phyloP scores from a whole-genome alignment of 1,140 invertebrate genomes.

The Campoletis sonorensis region DNA sequence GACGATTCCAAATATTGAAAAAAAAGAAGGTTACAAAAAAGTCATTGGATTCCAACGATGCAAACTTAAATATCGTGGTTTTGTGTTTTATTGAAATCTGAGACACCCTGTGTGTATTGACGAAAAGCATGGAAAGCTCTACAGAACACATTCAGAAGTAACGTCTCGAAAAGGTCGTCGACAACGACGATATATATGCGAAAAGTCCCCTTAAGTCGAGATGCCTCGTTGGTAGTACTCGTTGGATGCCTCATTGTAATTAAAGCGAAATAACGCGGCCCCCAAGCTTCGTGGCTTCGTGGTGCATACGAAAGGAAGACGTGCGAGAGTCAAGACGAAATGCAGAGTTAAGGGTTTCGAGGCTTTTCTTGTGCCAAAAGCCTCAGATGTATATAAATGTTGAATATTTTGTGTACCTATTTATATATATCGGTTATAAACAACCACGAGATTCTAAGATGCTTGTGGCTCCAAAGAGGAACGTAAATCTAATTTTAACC shows the following conservation, averaged over 20 bases:
- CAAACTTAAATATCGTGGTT: no score
- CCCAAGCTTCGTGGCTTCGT: no score
- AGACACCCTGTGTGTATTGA: neutral
- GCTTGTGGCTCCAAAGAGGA: neutral
- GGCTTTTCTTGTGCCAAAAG: neutral
- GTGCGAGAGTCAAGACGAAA: neutral
- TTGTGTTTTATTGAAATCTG: neutral
- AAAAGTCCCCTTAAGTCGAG: no score
- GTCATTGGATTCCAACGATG: no score
- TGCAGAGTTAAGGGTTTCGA: neutral
- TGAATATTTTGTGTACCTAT: neutral
- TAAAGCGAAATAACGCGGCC: constrained; percentile 23
- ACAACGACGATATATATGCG: neutral
- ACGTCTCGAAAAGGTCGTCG: constrained; percentile 5
- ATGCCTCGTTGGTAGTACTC: constrained; percentile 14
- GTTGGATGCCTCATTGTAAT: constrained; percentile 35
- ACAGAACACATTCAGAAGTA: neutral
- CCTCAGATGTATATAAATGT: neutral
- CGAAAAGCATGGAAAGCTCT: neutral
- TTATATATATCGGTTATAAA: neutral
- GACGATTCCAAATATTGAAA: no score
- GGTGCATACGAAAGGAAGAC: neutral
- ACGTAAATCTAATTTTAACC: constrained; percentile 25
- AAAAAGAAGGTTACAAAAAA: no score
- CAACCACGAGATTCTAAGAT: neutral